Evolutionary conservation across 2,113 vertebrate species (phyloP), one percentile per base, ranked within the genome.

Genomic region (Microcebus tavaratra): DNA sequence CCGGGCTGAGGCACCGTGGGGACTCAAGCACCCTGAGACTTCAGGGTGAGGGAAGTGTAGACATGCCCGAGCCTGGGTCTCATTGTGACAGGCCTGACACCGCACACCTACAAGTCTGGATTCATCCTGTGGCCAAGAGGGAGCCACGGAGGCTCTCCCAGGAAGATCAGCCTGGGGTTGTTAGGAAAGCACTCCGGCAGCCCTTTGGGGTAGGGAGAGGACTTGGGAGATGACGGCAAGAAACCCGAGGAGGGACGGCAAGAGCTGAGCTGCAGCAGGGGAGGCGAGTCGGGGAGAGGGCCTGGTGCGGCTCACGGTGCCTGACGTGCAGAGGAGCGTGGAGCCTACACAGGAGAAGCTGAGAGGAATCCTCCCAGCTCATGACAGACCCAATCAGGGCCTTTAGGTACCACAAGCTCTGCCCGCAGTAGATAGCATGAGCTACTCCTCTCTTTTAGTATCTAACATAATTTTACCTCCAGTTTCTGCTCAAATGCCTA

Each of bases 1-100:
- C 89, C 59, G 7, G 29, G 10, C 29, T 4, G 3, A 31, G n/a
- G 34, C 17, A 12, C 48, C 0, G 5, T 6, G 1, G 5, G 11
- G 39, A 39, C 25, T 48, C 73, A 36, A 45, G 61, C 27, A 15
- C 50, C 10, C 31, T 61, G 59, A 36, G 61, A 10, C 9, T 5
- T 29, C 18, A 27, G 20, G 61, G 12, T 1, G 6, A 48, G 68
- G 15, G 53, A 8, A 3, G n/a, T 11, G 18, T 6, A 25, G 39
- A n/a, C 13, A 12, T 2, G 50, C 21, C 82, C 31, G 13, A 82
- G 45, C 48, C 13, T 29, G n/a, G 59, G 6, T 39, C 14, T n/a
- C 29, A 18, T 6, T 1, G 29, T 29, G 18, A 27, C 67, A 17
- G 39, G 29, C 17, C 81, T 2, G 8, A 14, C 59, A n/a, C 42